Base-by-base conservation (phyloP, 2,888 invertebrate species). In the Ferrisia virgata region DNA sequence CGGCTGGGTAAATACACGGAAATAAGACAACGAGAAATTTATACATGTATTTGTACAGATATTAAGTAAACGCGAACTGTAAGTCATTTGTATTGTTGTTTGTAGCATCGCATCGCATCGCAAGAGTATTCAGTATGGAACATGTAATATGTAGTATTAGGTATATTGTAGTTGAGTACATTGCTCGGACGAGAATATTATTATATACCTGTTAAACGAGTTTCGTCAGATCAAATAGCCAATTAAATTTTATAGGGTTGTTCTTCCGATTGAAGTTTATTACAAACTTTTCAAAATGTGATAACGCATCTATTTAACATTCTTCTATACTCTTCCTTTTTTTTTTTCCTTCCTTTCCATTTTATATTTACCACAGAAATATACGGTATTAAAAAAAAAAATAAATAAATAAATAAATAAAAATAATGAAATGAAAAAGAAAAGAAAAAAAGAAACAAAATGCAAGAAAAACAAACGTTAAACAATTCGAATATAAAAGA, bases 211-310 rank as follows among this genome's bases (percentile, higher is more conserved):
- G 83, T 76, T 83, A 83, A 83, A 83, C 83, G 72, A 83, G 83
- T 83, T 83, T 83, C 69, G 83, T 83, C 83, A 83, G 83, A 39
- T 83, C 83, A 72, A 82, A 83, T 72, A 83, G 83, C 83, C 83
- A 83, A 83, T 83, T 83, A 83, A 83, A 83, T 83, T 83, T 83
- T 83, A 83, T 83, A 43, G 83, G 83, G 72, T 83, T 39, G 72
- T 83, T 83, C 72, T 83, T 83, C 76, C 83, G 76, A 83, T 83
- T 83, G 83, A 83, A 83, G 83, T 83, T 83, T 83, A 83, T 72
- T 83, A 83, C 83, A 83, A 83, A 83, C 83, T 83, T 83, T 83
- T 83, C 76, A 83, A 83, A 83, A 83, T 82, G 83, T 83, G 83
- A 83, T 83, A 83, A 83, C 83, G 72, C 83, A 76, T 83, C 72